Base-by-base conservation (phyloP, 2,888 invertebrate genomes). In the Tortricodes alternella region DNA sequence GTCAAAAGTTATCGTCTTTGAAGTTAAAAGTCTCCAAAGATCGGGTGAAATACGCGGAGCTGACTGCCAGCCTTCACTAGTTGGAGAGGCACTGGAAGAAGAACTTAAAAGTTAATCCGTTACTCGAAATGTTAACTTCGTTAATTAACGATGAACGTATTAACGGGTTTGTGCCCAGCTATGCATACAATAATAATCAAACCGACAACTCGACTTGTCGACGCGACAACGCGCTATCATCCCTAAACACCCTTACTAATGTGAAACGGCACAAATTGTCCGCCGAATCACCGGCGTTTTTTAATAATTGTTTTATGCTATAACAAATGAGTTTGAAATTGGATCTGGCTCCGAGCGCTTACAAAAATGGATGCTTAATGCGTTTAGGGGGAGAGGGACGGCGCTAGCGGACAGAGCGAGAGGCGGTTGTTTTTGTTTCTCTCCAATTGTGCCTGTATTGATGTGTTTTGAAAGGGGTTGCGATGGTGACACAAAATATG, bases 271-370 rank as follows among this genome's bases (percentile, higher is more conserved):
- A 83, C 85, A 88, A 89, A 87, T 88, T 82, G 81, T 76, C 75
- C 76, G 71, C 69, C 80, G 83, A 88, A 85, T 89, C 87, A 82
- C 86, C 74, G 82, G 81, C 80, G 87, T 89, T 89, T 89, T 90
- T 89, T 89, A 89, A 89, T 90, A 90, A 90, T 90, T 89, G 89
- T 83, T 89, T 89, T 89, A 90, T 83, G 78, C 81, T 80, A 78
- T 89, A 89, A 92, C 93, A 93, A 93, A 93, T 93, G 92, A 93
- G 92, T 93, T 92, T 92, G 92, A 92, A 92, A 93, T 93, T 92
- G 92, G 90, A 93, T 93, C 92, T 84, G 88, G 88, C 88, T 85
- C 83, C 71, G 67, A 83, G 85, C 89, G 88, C 88, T 85, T 80
- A 85, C 93, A 93, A 93, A 93, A 93, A 93, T 93, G 93, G 93